Conservation (phyloP, 2,113 vertebrate species). For the Megaceryle maxima region DNA sequence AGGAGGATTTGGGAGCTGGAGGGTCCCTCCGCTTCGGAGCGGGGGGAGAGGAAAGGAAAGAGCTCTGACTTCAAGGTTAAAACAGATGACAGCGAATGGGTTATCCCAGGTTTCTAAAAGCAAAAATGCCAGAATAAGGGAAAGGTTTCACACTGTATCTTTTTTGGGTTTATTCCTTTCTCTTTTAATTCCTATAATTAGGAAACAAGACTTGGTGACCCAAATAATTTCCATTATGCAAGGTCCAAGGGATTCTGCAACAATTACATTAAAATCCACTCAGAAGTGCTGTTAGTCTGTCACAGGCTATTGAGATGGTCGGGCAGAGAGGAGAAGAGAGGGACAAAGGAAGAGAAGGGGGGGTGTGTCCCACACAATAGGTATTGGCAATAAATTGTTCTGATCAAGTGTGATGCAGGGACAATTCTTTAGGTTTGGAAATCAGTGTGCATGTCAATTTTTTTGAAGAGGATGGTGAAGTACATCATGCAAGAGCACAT, state of each 20-base stretch:
- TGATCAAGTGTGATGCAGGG: not conserved
- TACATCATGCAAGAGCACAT: not conserved
- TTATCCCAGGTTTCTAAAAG: not conserved
- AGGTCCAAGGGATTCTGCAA: conserved; percentile 9
- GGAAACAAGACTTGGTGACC: conserved; percentile 23
- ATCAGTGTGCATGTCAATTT: not conserved
- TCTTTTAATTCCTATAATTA: conserved; percentile 29
- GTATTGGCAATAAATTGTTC: not conserved
- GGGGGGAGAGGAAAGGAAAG: not conserved
- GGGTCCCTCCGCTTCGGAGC: not conserved
- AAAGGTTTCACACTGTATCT: not conserved
- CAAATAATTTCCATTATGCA: conserved; percentile 37
- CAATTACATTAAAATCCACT: not conserved
- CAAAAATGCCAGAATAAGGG: not conserved
- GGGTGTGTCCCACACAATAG: fast-evolving
- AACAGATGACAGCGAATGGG: not conserved
- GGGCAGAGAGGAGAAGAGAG: not conserved
- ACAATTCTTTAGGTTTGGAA: not conserved
- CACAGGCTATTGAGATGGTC: not conserved
- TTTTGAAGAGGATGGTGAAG: not conserved
- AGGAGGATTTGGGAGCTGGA: not conserved
- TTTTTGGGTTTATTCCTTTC: not conserved
- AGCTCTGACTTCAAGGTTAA: conserved; percentile 18
- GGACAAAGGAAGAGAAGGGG: not conserved
- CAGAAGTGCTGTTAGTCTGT: not conserved